Conservation (phyloP, 2,113 vertebrate species). For the Oxyura jamaicensis region DNA sequence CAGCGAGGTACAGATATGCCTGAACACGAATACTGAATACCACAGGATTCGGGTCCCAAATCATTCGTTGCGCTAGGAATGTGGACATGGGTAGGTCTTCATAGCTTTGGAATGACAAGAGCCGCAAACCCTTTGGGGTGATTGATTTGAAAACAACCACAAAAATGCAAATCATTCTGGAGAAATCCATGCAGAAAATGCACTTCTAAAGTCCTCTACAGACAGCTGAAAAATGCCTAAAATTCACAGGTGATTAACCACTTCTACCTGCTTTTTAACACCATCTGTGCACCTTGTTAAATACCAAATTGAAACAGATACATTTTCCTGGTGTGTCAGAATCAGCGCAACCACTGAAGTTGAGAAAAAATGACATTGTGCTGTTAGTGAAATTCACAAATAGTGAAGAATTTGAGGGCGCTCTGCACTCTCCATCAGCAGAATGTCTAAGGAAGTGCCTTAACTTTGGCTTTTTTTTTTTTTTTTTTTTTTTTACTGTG, state of each 20-base stretch:
- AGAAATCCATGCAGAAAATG: constrained; percentile 31
- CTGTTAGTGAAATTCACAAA: background rate
- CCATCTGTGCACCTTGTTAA: constrained; percentile 74
- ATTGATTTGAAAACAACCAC: constrained; percentile 45
- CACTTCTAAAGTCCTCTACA: constrained; percentile 29
- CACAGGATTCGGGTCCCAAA: constrained; percentile 18
- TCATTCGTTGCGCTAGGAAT: constrained; percentile 25
- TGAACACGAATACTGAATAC: background rate
- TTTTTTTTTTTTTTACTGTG: background rate
- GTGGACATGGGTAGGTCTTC: background rate
- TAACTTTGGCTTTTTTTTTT: background rate
- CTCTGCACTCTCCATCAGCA: background rate
- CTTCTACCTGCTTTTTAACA: constrained; percentile 70
- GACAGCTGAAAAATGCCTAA: constrained; percentile 55
- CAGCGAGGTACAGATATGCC: background rate
- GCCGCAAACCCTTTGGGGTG: constrained; percentile 11
- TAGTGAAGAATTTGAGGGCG: background rate
- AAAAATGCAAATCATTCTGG: constrained; percentile 46
- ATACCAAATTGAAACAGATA: constrained; percentile 65
- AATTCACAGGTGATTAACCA: constrained; percentile 74
- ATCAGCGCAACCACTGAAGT: background rate
- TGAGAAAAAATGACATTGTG: constrained; percentile 36
- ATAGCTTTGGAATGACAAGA: background rate
- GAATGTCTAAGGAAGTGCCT: background rate
- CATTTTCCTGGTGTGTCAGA: constrained; percentile 42